A percentile compares a stretch with the other conserved stretches of the same genome.
Evolutionary conservation across 2,797 vertebrate genomes (phyloP).

Genomic region (Peromyscus nudipes): DNA sequence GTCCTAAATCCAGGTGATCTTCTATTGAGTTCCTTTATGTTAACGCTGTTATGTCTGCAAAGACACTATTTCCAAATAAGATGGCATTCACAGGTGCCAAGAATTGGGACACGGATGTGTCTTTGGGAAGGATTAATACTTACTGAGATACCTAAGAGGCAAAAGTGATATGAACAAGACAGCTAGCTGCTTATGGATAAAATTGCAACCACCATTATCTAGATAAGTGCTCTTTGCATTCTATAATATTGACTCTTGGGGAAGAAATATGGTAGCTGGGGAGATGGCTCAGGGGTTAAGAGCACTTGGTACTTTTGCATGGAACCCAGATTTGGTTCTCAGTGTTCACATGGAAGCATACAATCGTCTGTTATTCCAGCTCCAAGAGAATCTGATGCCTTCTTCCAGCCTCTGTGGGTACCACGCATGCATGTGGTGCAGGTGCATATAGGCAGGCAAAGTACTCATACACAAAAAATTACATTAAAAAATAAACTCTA

Average conservation of each 20-base stretch:
- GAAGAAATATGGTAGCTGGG: background rate
- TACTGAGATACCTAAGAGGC: background rate
- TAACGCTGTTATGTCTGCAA: background rate
- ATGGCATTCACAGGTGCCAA: background rate
- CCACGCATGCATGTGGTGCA: background rate
- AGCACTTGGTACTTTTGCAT: background rate
- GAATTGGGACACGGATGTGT: background rate
- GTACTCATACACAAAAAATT: background rate
- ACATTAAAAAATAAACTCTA: background rate
- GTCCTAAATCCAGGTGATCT: constrained; percentile 16
- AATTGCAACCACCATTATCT: background rate
- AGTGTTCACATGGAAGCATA: background rate
- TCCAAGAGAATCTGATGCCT: background rate
- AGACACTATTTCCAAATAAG: constrained; percentile 8
- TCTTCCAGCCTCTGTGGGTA: background rate
- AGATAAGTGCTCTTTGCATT: background rate
- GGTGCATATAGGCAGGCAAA: background rate
- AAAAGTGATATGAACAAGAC: background rate
- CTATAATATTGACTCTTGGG: background rate
- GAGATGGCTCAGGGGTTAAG: background rate
- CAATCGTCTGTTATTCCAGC: background rate
- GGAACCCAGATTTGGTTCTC: background rate
- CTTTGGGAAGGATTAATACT: background rate
- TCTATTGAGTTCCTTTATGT: background rate
- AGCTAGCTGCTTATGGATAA: background rate